Conservation (phyloP, 2,888 invertebrate species). For the Unio pictorum region DNA sequence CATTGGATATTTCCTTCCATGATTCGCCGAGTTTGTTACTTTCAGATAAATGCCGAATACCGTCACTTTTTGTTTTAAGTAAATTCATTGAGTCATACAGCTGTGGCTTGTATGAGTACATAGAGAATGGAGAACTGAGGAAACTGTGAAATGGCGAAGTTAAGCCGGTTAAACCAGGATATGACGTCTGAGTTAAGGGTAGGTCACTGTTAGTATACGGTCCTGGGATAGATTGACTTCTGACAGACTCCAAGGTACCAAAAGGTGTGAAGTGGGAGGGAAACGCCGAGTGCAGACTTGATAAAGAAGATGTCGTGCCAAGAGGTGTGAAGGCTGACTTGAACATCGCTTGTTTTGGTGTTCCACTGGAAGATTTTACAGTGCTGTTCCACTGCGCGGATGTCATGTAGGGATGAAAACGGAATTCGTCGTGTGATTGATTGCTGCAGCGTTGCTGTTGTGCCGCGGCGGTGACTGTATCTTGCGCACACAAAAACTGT, state of each 20-base stretch:
- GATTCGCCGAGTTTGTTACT: too few relatives aligned
- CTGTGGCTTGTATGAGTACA: conserved; percentile 48
- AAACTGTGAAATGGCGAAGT: conserved; percentile 37
- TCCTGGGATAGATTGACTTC: conserved; percentile 34
- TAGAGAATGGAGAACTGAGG: conserved; percentile 50
- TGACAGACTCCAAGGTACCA: conserved; percentile 28
- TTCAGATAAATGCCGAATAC: too few relatives aligned
- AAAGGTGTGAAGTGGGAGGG: conserved; percentile 50
- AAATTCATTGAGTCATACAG: too few relatives aligned
- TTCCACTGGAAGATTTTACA: conserved; percentile 27
- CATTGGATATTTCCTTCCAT: too few relatives aligned
- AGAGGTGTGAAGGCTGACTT: conserved; percentile 71
- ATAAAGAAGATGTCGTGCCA: conserved; percentile 35
- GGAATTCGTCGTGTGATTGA: conserved; percentile 14
- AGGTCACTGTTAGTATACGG: conserved; percentile 26
- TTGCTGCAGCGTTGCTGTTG: conserved; percentile 18
- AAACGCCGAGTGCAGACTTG: conserved; percentile 64
- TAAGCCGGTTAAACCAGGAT: conserved; percentile 27
- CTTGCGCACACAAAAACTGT: conserved; percentile 78
- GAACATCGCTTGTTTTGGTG: conserved; percentile 33
- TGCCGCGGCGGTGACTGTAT: conserved; percentile 60
- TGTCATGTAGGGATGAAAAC: conserved; percentile 38
- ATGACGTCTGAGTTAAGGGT: conserved; percentile 26
- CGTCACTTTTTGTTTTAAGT: too few relatives aligned
- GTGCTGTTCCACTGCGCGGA: conserved; percentile 30